phyloP scores from a whole-genome alignment of 1,140 invertebrate genomes.

The Schlechtendalia chinensis region DNA sequence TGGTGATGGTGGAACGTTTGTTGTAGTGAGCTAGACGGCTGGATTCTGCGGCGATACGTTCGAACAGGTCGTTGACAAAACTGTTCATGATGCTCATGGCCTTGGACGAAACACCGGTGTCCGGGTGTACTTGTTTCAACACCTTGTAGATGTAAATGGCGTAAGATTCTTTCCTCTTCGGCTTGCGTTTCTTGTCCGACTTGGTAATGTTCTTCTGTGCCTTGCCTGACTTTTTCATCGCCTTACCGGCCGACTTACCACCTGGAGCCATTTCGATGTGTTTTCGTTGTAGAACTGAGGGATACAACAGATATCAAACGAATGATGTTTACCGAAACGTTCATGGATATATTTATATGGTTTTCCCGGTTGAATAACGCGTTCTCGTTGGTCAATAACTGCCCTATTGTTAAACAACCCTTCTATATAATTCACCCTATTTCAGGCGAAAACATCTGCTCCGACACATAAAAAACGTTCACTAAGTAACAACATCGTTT shows the following conservation, averaged over 20 bases:
- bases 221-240: constrained; percentile 47
- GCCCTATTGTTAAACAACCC: too few relatives aligned
- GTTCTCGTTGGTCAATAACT: too few relatives aligned
- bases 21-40: constrained; percentile 60
- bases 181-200: background rate
- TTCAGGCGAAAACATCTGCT: too few relatives aligned
- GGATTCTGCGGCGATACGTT: constrained; percentile 57
- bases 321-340: too few relatives aligned
- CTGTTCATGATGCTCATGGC: constrained; percentile 58
- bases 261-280: background rate
- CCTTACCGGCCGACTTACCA: constrained; percentile 46
- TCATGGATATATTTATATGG: too few relatives aligned
- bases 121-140: background rate
- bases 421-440: too few relatives aligned
- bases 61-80: constrained; percentile 61
- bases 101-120: too few relatives aligned
- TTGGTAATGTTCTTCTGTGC: background rate
- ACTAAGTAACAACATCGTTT: too few relatives aligned
- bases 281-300: too few relatives aligned
- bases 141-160: background rate
- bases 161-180: background rate
- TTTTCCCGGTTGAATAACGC: too few relatives aligned
- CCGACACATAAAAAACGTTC: too few relatives aligned
- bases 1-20: constrained; percentile 61
- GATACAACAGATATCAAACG: too few relatives aligned